Percentiles rank a stretch among this genome's conserved stretches.
Evolutionary conservation across 2,113 vertebrate species (phyloP).

Genomic region (Chlorodrepanis virens): DNA sequence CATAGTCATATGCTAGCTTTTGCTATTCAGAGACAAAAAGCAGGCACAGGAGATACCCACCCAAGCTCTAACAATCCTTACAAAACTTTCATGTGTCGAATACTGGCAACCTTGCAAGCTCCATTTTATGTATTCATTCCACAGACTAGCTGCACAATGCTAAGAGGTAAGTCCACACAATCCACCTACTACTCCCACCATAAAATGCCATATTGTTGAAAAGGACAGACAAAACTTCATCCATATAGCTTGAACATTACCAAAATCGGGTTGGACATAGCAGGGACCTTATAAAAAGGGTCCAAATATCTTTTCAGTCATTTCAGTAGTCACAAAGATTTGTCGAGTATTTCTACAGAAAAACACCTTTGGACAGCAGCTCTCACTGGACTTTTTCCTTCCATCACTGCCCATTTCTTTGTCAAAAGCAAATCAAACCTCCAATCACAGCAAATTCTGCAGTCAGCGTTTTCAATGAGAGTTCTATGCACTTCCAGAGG

Average conservation of each 20-base stretch:
- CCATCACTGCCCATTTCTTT: background rate
- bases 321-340: background rate
- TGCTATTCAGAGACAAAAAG: slow-evolving; percentile 47
- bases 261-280: background rate
- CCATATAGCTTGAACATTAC: background rate
- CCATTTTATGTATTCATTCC: background rate
- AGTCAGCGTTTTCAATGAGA: background rate
- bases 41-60: background rate
- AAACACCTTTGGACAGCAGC: background rate
- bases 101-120: background rate
- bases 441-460: background rate
- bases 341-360: background rate
- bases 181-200: background rate
- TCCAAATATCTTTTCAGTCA: background rate
- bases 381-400: background rate
- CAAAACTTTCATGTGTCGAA: slow-evolving; percentile 7
- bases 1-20: slow-evolving; percentile 40
- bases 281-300: background rate
- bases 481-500: background rate
- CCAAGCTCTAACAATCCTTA: background rate
- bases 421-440: background rate
- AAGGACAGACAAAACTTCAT: background rate
- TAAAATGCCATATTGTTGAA: background rate
- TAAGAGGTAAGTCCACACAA: background rate
- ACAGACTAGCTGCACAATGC: background rate